phyloP scores from a whole-genome alignment of 2,113 vertebrate genomes.

The Trematomus loennbergii region DNA sequence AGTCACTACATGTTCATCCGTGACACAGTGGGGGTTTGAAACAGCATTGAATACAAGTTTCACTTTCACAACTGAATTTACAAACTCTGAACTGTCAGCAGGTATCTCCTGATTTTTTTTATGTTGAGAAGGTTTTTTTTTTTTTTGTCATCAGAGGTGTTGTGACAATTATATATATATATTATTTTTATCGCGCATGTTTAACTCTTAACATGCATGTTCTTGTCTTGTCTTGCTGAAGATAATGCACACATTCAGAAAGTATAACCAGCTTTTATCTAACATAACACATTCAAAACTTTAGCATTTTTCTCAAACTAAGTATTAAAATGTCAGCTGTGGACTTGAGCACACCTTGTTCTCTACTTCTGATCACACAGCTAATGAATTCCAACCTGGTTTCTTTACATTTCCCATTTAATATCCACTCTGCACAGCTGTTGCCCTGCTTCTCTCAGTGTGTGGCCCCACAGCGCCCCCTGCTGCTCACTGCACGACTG shows the following conservation, averaged over 20 bases:
- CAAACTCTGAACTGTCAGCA: not conserved
- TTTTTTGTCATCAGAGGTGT: not conserved
- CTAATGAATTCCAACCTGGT: not conserved
- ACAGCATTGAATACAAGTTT: not conserved
- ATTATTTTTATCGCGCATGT: not conserved
- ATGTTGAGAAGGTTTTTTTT: rapidly evolving
- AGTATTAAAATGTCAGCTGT: not conserved
- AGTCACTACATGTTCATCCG: conserved; percentile 14
- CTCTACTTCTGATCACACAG: not conserved
- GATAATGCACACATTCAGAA: too few species aligned
- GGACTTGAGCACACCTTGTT: not conserved
- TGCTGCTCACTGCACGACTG: conserved; percentile 44
- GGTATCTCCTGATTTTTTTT: not conserved
- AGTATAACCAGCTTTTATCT: not conserved
- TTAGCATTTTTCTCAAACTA: not conserved
- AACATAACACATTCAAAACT: not conserved
- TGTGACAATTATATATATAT: too few species aligned
- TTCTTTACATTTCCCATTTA: not conserved
- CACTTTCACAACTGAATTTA: not conserved
- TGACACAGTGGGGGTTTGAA: conserved; percentile 32
- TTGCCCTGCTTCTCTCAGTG: not conserved
- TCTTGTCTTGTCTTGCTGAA: not conserved
- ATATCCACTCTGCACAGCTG: not conserved
- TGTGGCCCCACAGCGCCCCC: conserved; percentile 52
- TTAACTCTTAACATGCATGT: conserved; percentile 7